Evolutionary conservation across 2,888 invertebrate genomes (phyloP).

Genomic region (Drosophila prolongata): DNA sequence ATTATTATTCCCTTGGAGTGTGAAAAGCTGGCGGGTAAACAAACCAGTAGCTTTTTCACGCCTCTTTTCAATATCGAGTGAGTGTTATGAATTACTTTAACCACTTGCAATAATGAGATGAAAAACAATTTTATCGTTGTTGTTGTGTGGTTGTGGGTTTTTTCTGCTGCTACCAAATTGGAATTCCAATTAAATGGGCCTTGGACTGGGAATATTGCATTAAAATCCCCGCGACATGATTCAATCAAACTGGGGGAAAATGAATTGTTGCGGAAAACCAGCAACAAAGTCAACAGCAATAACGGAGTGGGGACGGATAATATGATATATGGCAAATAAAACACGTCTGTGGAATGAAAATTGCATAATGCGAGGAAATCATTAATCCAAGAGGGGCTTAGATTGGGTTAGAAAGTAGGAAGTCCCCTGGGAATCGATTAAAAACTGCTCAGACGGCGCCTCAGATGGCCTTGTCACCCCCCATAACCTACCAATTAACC

Average conservation of each 20-base stretch:
- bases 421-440: background rate
- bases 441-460: background rate
- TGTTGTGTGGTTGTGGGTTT: background rate
- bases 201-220: conserved; percentile 31
- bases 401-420: conserved; percentile 12
- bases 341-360: background rate
- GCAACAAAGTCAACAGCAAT: conserved; percentile 22
- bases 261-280: conserved; percentile 33
- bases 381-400: conserved; percentile 14
- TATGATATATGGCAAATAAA: conserved; percentile 10
- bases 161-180: conserved; percentile 21
- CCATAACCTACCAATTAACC: conserved; percentile 25
- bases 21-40: conserved; percentile 27
- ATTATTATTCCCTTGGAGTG: conserved; percentile 22
- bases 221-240: conserved; percentile 34
- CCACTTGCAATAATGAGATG: conserved; percentile 35
- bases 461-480: conserved; percentile 12
- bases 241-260: conserved; percentile 40
- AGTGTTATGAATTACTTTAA: conserved; percentile 30
- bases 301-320: background rate
- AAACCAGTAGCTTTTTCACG: conserved; percentile 16
- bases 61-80: conserved; percentile 15
- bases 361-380: conserved; percentile 39
- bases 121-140: conserved; percentile 27
- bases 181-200: conserved; percentile 31